Base-by-base conservation (phyloP, 1,140 invertebrate species). In the Sipha flava region DNA sequence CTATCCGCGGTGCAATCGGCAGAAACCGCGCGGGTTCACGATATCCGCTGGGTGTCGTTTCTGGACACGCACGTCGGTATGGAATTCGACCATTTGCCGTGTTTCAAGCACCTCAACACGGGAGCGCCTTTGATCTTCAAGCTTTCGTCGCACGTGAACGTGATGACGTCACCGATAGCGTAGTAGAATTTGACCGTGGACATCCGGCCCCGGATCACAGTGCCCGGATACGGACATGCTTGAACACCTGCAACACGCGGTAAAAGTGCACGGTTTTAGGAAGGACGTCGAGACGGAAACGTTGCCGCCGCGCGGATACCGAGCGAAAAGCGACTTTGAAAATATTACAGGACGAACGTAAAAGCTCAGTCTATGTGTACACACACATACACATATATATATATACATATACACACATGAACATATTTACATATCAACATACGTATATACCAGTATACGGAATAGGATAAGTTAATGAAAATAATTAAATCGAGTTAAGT, bases 121-220 rank as follows among this genome's bases (percentile, higher is more conserved):
- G 90, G 88, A 3, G 92, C 90, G 34, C 94, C 94, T 73, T 89
- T 88, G 47, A 95, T 86, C 79, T 88, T 87, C 75, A 94, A 90
- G 0, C 92, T 93, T 3, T 92, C 89, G 80, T 92, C 91, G 84
- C 94, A 95, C 4, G 92, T 92, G 85, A 94, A 95, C 4, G 90
- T 91, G 26, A 95, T 91, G n/a, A 90, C 93, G 84, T 95, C 93
- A 2, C 92, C 92, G 80, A 94, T 92, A 83, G 90, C 90, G 85
- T 95, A 95, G 85, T 92, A 94, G 85, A 94, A 95, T 84, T 94
- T 94, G 6, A 94, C 93, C 0, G 90, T 90, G 2, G 93, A 94
- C 90, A 94, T 94, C 21, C 92, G 89, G 5, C 92, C 93, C 79
- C 92, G 93, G 83, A 94, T 93, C 18, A 91, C 93, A 14, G 92